Percentiles rank a stretch among this genome's conserved stretches.
Evolutionary conservation across 2,797 vertebrate species (phyloP).

Genomic region (Pseudochirops cupreus): DNA sequence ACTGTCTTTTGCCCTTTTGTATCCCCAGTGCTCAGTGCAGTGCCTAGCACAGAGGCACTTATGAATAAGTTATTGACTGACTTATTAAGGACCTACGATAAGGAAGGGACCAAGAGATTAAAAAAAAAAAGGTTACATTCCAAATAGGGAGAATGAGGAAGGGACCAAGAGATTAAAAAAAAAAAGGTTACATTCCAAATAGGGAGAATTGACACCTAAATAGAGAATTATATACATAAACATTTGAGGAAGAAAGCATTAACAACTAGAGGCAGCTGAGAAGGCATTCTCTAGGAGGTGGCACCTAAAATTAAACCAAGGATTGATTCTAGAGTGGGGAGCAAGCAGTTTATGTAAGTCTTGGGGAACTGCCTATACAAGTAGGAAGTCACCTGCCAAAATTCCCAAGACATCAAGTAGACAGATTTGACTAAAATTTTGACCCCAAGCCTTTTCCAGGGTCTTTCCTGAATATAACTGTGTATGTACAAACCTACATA

Average conservation of each 20-base stretch:
- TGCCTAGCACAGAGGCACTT: neutral
- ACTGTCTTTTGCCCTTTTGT: neutral
- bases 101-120: neutral
- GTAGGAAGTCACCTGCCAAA: neutral
- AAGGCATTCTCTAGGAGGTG: neutral
- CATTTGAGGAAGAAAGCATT: neutral
- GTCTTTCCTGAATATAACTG: neutral
- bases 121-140: neutral
- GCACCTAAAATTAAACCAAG: neutral
- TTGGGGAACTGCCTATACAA: neutral
- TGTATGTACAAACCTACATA: neutral
- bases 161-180: too few species aligned
- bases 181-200: neutral
- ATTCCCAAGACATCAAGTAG: neutral
- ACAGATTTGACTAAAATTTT: neutral
- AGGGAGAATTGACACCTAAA: neutral
- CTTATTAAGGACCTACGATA: neutral
- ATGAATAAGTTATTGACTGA: neutral
- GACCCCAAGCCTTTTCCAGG: neutral
- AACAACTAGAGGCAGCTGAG: neutral
- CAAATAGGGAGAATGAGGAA: neutral
- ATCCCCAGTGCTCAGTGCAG: neutral
- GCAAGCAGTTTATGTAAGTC: neutral
- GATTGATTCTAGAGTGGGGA: neutral
- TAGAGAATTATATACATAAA: neutral